Conservation (phyloP, 1,140 invertebrate species). For the Globodera rostochiensis region DNA sequence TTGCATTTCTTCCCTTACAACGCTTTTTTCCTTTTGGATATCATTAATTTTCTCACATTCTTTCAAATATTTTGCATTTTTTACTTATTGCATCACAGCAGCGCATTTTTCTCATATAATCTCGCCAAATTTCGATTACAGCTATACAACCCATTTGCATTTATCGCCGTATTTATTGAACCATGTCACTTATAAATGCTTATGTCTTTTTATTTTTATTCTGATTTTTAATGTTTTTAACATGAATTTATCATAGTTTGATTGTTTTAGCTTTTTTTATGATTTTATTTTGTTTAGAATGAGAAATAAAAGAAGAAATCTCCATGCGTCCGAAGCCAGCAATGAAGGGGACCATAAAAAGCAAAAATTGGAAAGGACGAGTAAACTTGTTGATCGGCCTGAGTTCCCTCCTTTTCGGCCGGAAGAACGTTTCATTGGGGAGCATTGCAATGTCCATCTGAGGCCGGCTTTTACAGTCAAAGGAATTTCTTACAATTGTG, state of each 20-base stretch:
- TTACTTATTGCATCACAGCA: conserved; percentile 18
- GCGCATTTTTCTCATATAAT: conserved; percentile 12
- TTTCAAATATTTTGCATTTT: not conserved
- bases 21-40: not conserved
- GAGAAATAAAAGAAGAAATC: not conserved
- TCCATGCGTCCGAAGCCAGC: not conserved
- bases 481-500: not conserved
- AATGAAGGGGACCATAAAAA: not conserved
- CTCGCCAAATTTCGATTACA: not conserved
- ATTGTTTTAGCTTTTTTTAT: no score
- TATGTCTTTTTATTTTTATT: no score
- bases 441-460: not conserved
- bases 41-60: conserved; percentile 7
- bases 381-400: not conserved
- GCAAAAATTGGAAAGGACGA: not conserved
- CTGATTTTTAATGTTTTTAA: no score
- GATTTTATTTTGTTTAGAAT: no score
- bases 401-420: not conserved
- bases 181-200: no score
- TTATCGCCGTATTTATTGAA: not conserved
- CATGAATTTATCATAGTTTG: no score
- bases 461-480: not conserved
- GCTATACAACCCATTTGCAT: not conserved
- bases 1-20: no score
- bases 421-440: not conserved